Evolutionary conservation across 1,140 invertebrate species (phyloP).

Genomic region (Chlorops oryzae): DNA sequence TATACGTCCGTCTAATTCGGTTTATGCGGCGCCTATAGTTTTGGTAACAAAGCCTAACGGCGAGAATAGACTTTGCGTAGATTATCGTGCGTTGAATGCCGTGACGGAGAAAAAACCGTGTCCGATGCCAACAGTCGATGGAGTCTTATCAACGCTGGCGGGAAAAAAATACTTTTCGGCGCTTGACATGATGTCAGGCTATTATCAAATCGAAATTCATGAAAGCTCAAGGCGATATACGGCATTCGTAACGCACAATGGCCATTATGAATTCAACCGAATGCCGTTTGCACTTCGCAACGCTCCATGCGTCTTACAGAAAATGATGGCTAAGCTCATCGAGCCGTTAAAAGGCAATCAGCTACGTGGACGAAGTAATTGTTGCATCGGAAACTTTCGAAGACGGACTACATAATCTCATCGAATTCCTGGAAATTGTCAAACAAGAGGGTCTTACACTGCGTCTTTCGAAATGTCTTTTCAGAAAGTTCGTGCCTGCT

Average conservation of each 20-base stretch:
- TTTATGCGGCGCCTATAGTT: constrained; percentile 29
- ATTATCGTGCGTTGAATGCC: constrained; percentile 35
- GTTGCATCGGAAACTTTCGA: neutral
- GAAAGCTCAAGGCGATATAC: constrained; percentile 43
- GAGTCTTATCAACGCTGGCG: too few species aligned
- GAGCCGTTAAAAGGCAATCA: constrained; percentile 14
- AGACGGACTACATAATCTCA: neutral
- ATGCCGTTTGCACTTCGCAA: constrained; percentile 33
- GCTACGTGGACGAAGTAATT: constrained; percentile 31
- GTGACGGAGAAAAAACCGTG: constrained; percentile 31
- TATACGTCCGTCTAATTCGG: constrained; percentile 25
- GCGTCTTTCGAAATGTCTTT: neutral
- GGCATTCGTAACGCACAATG: constrained; percentile 40
- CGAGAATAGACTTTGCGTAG: constrained; percentile 21
- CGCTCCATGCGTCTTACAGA: constrained; percentile 36
- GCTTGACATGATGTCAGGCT: constrained; percentile 50
- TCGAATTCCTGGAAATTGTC: neutral
- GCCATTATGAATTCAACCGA: too few species aligned
- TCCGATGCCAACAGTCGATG: too few species aligned
- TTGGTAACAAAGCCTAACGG: constrained; percentile 31
- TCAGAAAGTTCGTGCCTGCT: too few species aligned
- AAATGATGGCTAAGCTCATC: constrained; percentile 22
- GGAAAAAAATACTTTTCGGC: constrained; percentile 49
- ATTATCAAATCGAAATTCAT: constrained; percentile 50
- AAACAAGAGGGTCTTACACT: neutral